Evolutionary conservation across 2,113 vertebrate genomes (phyloP).

Genomic region (Crotophaga sulcirostris): DNA sequence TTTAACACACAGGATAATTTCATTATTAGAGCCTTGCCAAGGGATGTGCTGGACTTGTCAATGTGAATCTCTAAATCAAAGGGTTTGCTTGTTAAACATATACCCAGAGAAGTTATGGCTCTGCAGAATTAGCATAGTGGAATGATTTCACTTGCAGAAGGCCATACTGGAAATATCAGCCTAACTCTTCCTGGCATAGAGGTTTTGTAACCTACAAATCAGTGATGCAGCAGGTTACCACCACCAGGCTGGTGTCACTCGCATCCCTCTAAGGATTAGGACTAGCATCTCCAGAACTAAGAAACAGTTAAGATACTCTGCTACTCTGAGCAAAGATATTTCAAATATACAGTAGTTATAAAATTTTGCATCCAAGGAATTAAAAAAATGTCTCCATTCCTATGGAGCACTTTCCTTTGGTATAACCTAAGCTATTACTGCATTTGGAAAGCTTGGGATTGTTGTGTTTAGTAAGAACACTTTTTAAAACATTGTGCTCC

Average conservation of each 20-base stretch:
- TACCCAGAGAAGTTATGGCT: neutral
- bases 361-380: constrained; percentile 13
- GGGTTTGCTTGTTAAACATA: neutral
- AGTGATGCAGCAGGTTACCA: neutral
- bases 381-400: neutral
- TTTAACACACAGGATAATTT: neutral
- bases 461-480: neutral
- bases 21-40: neutral
- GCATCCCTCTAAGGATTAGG: neutral
- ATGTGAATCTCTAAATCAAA: neutral
- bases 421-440: neutral
- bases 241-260: neutral
- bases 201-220: neutral
- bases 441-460: neutral
- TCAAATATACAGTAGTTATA: neutral
- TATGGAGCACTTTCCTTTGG: neutral
- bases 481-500: neutral
- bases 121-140: neutral
- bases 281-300: neutral
- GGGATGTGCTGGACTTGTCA: neutral
- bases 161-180: neutral
- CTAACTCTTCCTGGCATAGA: neutral
- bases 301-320: neutral
- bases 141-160: neutral
- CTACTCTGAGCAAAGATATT: neutral